Conservation (phyloP, 2,888 invertebrate species). For the Macrosoma leucophasiata region DNA sequence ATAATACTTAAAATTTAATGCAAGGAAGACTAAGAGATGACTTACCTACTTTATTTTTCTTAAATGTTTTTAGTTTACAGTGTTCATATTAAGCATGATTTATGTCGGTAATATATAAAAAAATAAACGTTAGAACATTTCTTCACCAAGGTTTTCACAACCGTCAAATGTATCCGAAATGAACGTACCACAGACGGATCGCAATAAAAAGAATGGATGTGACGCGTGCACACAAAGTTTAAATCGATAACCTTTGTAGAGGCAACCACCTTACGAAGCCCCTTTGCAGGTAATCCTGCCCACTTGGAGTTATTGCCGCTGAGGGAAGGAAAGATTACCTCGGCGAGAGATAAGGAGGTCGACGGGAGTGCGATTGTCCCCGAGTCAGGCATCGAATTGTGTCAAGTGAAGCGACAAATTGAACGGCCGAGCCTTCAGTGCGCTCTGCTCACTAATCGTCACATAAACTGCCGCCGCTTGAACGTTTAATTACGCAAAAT, state of each 20-base stretch:
- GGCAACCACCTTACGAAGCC: constrained; percentile 67
- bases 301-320: constrained; percentile 75
- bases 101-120: too few relatives aligned
- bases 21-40: too few relatives aligned
- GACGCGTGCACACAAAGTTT: constrained; percentile 61
- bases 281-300: constrained; percentile 75
- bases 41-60: too few relatives aligned
- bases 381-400: constrained; percentile 76
- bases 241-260: constrained; percentile 71
- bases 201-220: constrained; percentile 47
- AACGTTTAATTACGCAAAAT: constrained; percentile 66
- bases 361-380: constrained; percentile 75
- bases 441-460: constrained; percentile 69
- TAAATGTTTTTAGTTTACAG: too few relatives aligned
- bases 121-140: too few relatives aligned
- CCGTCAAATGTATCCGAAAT: too few relatives aligned
- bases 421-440: constrained; percentile 73
- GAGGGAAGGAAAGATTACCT: constrained; percentile 76
- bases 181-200: constrained; percentile 27
- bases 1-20: too few relatives aligned
- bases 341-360: constrained; percentile 75
- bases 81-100: too few relatives aligned
- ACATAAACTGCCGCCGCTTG: constrained; percentile 66
- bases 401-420: constrained; percentile 76
- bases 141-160: too few relatives aligned